Base-by-base conservation (phyloP, 2,797 vertebrate species). In the Danionella dracula region DNA sequence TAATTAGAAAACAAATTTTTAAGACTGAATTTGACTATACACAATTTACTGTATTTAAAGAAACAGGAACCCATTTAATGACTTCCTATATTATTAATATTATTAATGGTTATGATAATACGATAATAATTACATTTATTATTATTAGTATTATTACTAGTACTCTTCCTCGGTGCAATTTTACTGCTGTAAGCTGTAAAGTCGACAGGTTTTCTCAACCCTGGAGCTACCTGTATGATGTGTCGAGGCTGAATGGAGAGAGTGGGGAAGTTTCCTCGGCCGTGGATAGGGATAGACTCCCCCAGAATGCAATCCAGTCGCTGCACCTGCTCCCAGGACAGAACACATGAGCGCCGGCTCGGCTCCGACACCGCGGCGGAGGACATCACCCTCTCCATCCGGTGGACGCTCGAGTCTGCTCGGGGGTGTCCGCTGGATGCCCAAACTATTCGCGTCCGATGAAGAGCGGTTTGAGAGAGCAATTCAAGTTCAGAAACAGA, bases 181-280 rank as follows among this genome's bases (percentile, higher is more conserved):
- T n/a, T n/a, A n/a, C n/a, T n/a, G n/a, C n/a, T n/a, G n/a, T n/a
- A n/a, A n/a, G n/a, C n/a, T n/a, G n/a, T n/a, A n/a, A n/a, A n/a
- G n/a, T n/a, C n/a, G n/a, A n/a, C n/a, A n/a, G n/a, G n/a, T n/a
- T n/a, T n/a, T n/a, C n/a, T n/a, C n/a, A n/a, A n/a, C n/a, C 16
- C 16, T 19, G 8, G 37, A 92, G 90, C 90, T 91, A 92, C 91
- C 90, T 91, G 93, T 12, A 96, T 92, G 75, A 97, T 90, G 75
- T 93, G 91, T 44, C 91, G 85, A 2, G 93, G 94, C 74, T 90
- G 88, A 68, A 95, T 90, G 11, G 92, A 90, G 66, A 97, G 88
- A 37, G 94, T 97, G 45, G 94, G 94, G 86, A 96, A 96, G 86
- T 95, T 96, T 0, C 94, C 94, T 4, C 94, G 89, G 68, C 94